Evolutionary conservation across 2,888 invertebrate genomes (phyloP).

Genomic region (Zaprionus lineosus): DNA sequence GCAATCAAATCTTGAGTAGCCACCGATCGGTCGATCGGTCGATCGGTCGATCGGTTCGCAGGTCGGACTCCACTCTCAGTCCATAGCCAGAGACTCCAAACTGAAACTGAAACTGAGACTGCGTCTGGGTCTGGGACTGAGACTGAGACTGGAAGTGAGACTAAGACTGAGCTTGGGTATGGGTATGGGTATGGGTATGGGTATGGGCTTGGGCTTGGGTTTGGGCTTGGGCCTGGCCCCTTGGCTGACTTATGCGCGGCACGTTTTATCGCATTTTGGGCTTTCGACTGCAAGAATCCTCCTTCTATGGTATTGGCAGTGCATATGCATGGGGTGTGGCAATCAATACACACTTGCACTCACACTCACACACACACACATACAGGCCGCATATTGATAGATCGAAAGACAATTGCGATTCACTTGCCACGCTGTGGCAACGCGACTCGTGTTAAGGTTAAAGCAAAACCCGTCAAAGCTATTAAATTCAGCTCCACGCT

Average conservation of each 20-base stretch:
- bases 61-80: no score
- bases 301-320: slow-evolving; percentile 28
- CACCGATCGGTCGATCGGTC: slow-evolving; percentile 24
- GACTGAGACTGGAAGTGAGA: no score
- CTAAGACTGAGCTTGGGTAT: no score
- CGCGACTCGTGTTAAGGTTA: slow-evolving; percentile 56
- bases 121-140: no score
- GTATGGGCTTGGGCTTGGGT: slow-evolving; percentile 2
- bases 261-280: slow-evolving; percentile 55
- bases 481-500: slow-evolving; percentile 69
- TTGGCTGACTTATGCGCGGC: slow-evolving; percentile 43
- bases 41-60: no score
- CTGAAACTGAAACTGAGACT: no score
- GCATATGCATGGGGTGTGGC: slow-evolving; percentile 54
- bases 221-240: slow-evolving; percentile 19
- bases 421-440: slow-evolving; percentile 56
- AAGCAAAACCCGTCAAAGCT: slow-evolving; percentile 59
- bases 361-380: slow-evolving; percentile 12
- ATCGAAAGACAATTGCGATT: slow-evolving; percentile 33
- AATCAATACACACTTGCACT: no score
- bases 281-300: slow-evolving; percentile 59
- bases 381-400: background rate
- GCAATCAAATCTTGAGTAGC: slow-evolving; percentile 59
- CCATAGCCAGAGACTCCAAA: no score
- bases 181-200: no score